phyloP scores from a whole-genome alignment of 2,113 vertebrate species.

The Chitala chitala region DNA sequence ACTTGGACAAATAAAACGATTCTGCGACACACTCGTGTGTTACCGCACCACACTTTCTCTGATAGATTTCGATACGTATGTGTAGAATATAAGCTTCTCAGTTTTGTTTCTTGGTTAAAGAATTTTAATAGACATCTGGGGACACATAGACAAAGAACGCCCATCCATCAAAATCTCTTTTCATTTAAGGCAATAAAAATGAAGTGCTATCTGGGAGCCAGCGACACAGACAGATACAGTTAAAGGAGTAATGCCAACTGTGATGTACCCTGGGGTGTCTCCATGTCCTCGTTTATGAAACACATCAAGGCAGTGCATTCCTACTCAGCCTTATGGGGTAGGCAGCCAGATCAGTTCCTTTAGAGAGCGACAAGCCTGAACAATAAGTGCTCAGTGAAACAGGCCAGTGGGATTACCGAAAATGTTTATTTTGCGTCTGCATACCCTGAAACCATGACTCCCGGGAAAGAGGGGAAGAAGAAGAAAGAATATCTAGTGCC shows the following conservation, averaged over 20 bases:
- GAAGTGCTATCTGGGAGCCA: constrained; percentile 42
- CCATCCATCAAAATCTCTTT: constrained; percentile 33
- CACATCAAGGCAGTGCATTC: constrained; percentile 52
- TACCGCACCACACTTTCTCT: background rate
- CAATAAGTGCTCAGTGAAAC: constrained; percentile 48
- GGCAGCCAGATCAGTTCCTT: constrained; percentile 62
- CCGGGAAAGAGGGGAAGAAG: constrained; percentile 45
- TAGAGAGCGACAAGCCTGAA: constrained; percentile 51
- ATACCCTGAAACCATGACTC: constrained; percentile 50
- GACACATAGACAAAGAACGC: constrained; percentile 3
- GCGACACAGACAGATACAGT: constrained; percentile 44
- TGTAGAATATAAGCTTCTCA: background rate
- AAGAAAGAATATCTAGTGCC: background rate
- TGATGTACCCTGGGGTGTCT: constrained; percentile 60
- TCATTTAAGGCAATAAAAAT: constrained; percentile 6
- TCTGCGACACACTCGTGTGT: too few species aligned
- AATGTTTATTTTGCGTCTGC: constrained; percentile 45
- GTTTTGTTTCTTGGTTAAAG: background rate
- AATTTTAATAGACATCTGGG: background rate
- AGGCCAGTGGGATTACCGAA: constrained; percentile 46
- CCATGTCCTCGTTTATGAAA: constrained; percentile 59
- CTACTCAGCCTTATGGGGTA: constrained; percentile 58
- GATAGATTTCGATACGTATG: background rate
- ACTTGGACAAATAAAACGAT: background rate
- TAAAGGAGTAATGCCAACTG: constrained; percentile 47